These are phyloP conservation scores for Poecilobothrus nobilitatus DNA, from an alignment of 2,888 invertebrate genomes.

Conservation along the genomic window DNA sequence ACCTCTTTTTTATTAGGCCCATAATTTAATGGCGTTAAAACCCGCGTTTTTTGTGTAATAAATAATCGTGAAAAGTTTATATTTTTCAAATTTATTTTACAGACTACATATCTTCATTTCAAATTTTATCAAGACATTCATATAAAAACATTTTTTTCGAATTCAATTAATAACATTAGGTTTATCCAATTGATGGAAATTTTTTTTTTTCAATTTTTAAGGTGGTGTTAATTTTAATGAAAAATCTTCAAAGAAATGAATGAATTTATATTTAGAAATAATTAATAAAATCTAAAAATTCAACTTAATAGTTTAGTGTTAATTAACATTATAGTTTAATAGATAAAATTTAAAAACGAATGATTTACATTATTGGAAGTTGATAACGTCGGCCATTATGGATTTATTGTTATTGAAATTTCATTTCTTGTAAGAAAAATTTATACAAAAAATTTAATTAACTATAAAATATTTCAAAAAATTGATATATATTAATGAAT, in stretches of 20 bases:
- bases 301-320: neutral
- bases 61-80: neutral
- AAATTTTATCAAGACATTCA: neutral
- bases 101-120: neutral
- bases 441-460: neutral
- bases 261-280: neutral
- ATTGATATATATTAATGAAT: neutral
- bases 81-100: neutral
- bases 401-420: slow-evolving; percentile 3
- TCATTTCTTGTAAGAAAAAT: neutral
- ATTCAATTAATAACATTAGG: neutral
- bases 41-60: neutral
- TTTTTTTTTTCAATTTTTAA: too few relatives aligned
- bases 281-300: neutral
- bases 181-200: neutral
- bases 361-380: neutral
- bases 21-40: neutral
- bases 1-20: neutral
- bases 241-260: neutral
- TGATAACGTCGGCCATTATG: neutral
- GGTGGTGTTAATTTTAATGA: neutral
- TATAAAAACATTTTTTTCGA: neutral
- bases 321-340: neutral
- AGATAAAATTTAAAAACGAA: neutral
- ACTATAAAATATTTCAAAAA: too few relatives aligned